Evolutionary conservation across 2,797 vertebrate species (phyloP).

Genomic region (Oreochromis grahami): DNA sequence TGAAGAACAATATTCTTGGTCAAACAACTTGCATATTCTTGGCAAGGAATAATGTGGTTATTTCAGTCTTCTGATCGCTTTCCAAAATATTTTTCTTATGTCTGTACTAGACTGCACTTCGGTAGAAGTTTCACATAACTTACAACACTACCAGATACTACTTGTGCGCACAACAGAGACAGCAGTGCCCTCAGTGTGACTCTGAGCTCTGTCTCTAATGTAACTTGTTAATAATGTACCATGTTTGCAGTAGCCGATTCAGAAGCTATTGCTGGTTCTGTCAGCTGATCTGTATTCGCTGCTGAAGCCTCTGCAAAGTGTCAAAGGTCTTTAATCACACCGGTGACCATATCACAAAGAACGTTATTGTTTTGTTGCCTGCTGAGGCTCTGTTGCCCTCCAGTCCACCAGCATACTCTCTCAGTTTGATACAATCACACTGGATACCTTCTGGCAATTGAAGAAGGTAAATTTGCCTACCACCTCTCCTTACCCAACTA

Average conservation of each 20-base stretch:
- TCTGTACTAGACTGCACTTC: background rate
- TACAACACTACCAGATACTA: background rate
- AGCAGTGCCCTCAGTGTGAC: background rate
- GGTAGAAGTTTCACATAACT: background rate
- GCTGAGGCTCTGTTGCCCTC: slow-evolving; percentile 5
- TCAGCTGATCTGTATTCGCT: background rate
- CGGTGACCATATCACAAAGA: slow-evolving; percentile 13
- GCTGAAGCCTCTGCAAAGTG: background rate
- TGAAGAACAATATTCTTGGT: background rate
- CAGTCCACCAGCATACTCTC: background rate
- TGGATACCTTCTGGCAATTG: background rate
- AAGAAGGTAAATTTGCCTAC: background rate
- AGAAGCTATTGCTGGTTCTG: background rate
- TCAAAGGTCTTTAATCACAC: slow-evolving; percentile 34
- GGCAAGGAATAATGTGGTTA: background rate
- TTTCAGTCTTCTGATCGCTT: background rate
- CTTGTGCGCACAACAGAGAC: background rate
- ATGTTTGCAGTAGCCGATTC: background rate
- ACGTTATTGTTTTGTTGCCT: slow-evolving; percentile 41
- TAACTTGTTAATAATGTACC: background rate
- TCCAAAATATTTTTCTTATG: background rate
- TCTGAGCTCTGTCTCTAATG: background rate
- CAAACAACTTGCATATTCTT: background rate
- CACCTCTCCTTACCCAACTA: background rate
- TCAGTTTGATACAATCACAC: background rate